phyloP scores from a whole-genome alignment of 2,797 vertebrate genomes.

The Mormyrops boulengeri region DNA sequence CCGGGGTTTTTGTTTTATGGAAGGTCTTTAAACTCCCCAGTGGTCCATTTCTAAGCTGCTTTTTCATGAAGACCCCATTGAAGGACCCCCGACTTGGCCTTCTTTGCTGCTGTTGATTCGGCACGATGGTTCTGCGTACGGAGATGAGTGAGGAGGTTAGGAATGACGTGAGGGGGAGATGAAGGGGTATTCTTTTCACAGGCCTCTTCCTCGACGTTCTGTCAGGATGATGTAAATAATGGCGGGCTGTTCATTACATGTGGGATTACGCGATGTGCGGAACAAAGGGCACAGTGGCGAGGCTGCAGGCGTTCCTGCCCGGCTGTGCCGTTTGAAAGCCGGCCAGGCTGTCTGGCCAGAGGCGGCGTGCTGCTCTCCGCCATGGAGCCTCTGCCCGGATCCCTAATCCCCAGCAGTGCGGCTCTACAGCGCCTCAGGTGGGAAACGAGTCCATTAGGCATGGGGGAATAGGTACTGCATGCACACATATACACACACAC shows the following conservation, averaged over 20 bases:
- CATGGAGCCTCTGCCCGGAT: background rate
- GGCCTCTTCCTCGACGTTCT: background rate
- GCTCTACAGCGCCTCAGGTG: background rate
- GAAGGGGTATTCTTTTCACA: background rate
- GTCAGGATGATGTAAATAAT: background rate
- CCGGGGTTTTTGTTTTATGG: background rate
- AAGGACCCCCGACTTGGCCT: background rate
- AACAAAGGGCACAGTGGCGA: background rate
- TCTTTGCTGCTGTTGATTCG: background rate
- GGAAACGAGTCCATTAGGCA: background rate
- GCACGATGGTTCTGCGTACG: background rate
- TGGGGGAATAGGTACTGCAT: background rate
- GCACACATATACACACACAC: background rate
- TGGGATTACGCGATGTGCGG: background rate
- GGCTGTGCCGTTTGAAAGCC: background rate
- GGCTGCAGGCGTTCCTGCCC: background rate
- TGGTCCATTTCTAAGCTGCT: background rate
- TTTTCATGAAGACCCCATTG: background rate
- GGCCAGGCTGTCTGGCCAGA: constrained; percentile 15
- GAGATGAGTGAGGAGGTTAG: background rate
- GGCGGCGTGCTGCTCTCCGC: constrained; percentile 10
- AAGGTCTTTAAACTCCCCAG: background rate
- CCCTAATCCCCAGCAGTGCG: constrained; percentile 15
- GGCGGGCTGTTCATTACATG: background rate
- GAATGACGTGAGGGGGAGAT: background rate